Evolutionary conservation across 2,888 invertebrate species (phyloP).

Genomic region (Drosophila kuntzei): DNA sequence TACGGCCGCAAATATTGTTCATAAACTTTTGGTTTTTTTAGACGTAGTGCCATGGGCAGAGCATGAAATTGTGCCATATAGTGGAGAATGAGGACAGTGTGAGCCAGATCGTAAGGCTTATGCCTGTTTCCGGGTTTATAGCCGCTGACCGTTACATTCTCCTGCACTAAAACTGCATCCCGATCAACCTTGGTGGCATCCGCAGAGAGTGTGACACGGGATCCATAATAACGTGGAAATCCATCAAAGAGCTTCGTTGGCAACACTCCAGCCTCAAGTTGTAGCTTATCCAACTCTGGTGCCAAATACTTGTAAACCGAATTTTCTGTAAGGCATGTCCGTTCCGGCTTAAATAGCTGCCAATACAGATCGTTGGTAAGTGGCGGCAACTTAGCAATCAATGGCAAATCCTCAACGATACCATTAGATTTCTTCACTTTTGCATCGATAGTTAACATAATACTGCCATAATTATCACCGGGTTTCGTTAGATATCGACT

Average conservation of each 20-base stretch:
- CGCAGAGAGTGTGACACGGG: constrained; percentile 85
- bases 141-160: constrained; percentile 87
- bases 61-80: constrained; percentile 88
- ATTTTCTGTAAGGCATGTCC: constrained; percentile 87
- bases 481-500: constrained; percentile 86
- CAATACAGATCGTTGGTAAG: constrained; percentile 86
- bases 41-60: constrained; percentile 87
- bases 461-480: constrained; percentile 89
- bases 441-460: constrained; percentile 86
- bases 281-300: constrained; percentile 86
- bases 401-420: constrained; percentile 82
- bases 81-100: constrained; percentile 86
- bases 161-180: constrained; percentile 87
- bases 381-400: constrained; percentile 88
- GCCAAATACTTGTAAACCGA: constrained; percentile 86
- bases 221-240: constrained; percentile 87
- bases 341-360: constrained; percentile 86
- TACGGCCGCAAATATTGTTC: constrained; percentile 85
- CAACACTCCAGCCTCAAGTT: constrained; percentile 85
- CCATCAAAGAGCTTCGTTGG: constrained; percentile 85
- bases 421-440: constrained; percentile 78
- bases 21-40: constrained; percentile 85
- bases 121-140: constrained; percentile 86
- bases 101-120: constrained; percentile 86
- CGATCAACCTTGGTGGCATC: constrained; percentile 86